phyloP scores from a whole-genome alignment of 2,113 vertebrate genomes.

The Semicossyphus pulcher region DNA sequence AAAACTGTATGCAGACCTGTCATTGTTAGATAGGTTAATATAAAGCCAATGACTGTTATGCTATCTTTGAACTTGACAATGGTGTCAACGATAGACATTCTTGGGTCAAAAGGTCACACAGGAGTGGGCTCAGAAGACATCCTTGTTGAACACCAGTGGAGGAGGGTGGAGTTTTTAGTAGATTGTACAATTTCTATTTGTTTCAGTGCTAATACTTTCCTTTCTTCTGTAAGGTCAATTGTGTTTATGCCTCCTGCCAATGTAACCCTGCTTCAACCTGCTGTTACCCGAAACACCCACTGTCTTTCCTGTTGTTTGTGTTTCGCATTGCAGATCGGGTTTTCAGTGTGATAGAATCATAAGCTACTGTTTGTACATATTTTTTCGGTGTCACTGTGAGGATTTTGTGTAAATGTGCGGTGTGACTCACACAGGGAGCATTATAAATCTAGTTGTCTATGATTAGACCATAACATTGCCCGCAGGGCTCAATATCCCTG shows the following conservation, averaged over 20 bases:
- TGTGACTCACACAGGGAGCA: conserved; percentile 8
- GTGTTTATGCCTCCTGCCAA: not conserved
- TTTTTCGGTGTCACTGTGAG: not conserved
- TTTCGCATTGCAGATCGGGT: not conserved
- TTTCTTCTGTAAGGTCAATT: not conserved
- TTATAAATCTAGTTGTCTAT: conserved; percentile 3
- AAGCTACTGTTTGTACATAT: not conserved
- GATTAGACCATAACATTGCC: not conserved
- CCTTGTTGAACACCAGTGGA: no score
- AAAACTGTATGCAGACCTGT: no score
- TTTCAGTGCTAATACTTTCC: not conserved
- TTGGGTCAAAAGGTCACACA: no score
- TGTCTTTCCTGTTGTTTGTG: not conserved
- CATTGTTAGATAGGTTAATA: no score
- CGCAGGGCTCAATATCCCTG: conserved; percentile 10
- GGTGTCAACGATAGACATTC: no score
- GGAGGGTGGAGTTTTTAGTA: not conserved
- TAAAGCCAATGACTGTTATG: no score
- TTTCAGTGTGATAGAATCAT: not conserved
- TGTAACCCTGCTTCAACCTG: not conserved
- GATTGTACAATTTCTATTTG: not conserved
- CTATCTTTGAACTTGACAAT: no score
- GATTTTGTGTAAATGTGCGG: not conserved
- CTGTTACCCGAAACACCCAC: not conserved
- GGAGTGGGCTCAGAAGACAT: no score